Conservation (phyloP, 2,113 vertebrate genomes). For the Cryptotis parvus region DNA sequence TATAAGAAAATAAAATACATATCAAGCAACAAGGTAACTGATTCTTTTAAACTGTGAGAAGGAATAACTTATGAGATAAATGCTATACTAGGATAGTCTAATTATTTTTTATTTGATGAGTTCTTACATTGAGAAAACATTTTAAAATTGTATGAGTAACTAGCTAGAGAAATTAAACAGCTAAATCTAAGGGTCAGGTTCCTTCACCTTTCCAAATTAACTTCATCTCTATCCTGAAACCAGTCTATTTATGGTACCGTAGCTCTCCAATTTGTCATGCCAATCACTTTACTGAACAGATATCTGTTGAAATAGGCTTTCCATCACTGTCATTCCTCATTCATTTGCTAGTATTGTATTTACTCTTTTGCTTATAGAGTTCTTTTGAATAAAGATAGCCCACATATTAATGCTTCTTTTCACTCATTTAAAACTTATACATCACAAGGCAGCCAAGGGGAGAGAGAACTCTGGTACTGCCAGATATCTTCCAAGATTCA, state of each 20-base stretch:
- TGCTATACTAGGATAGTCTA: background rate
- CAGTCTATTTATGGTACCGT: background rate
- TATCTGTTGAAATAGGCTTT: background rate
- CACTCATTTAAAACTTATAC: background rate
- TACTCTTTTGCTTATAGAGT: background rate
- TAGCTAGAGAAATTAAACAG: background rate
- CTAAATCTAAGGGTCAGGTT: background rate
- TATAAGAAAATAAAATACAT: too few species aligned
- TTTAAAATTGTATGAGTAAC: background rate
- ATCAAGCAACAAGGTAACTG: background rate
- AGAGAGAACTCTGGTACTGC: too few species aligned
- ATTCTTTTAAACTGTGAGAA: background rate
- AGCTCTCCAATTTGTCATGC: background rate
- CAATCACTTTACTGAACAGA: background rate
- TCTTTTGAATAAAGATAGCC: background rate
- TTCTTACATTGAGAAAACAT: background rate
- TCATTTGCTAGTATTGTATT: background rate
- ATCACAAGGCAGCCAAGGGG: background rate
- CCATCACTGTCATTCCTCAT: too few species aligned
- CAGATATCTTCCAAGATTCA: too few species aligned
- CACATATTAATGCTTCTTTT: background rate
- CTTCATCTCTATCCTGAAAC: background rate
- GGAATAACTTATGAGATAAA: background rate
- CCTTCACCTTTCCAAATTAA: background rate
- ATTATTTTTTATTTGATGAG: background rate